Evolutionary conservation across 2,797 vertebrate species (phyloP).

Genomic region (Anolis apletophallus): DNA sequence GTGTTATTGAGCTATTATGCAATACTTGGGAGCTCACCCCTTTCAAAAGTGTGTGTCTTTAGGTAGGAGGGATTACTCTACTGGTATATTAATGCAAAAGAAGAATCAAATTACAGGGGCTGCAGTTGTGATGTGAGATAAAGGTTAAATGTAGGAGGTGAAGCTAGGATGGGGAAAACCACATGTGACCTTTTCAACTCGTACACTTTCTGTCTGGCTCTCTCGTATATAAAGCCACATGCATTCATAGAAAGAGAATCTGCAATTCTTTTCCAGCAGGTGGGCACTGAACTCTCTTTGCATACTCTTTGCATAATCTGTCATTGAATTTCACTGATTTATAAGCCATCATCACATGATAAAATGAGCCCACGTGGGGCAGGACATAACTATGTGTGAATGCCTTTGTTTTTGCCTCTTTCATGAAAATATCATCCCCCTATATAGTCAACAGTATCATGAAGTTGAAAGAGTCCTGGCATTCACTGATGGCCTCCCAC

Average conservation of each 20-base stretch:
- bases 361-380: neutral
- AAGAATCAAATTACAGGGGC: neutral
- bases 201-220: neutral
- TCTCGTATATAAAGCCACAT: neutral
- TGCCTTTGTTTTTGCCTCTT: neutral
- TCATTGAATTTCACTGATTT: neutral
- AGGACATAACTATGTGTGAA: too few species aligned
- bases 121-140: neutral
- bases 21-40: neutral
- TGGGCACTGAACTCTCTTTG: neutral
- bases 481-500: too few species aligned
- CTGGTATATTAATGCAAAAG: neutral
- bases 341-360: neutral
- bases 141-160: neutral
- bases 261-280: too few species aligned
- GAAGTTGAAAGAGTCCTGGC: too few species aligned
- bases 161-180: neutral
- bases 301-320: too few species aligned
- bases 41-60: neutral
- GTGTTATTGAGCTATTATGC: neutral
- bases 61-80: neutral
- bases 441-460: too few species aligned
- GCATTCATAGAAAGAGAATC: neutral
- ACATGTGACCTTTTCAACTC: neutral
- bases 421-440: neutral